phyloP scores from a whole-genome alignment of 2,113 vertebrate genomes.

The Lophochroa leadbeateri region DNA sequence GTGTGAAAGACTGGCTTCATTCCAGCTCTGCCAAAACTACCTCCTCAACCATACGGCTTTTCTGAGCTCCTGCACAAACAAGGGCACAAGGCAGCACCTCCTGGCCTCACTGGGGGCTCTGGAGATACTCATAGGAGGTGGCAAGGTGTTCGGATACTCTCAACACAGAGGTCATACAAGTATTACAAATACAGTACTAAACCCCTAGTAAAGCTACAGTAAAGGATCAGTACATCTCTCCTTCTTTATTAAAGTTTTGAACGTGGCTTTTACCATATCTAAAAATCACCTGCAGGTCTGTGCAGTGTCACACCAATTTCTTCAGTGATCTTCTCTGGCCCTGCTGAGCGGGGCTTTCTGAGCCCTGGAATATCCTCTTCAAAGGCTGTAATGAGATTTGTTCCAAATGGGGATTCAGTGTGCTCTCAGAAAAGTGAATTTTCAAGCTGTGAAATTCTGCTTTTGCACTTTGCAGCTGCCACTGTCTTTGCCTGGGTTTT shows the following conservation, averaged over 20 bases:
- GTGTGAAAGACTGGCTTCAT: background rate
- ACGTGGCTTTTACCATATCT: background rate
- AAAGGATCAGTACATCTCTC: background rate
- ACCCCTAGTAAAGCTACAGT: background rate
- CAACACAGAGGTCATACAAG: background rate
- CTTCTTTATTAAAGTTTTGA: background rate
- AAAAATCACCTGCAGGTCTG: background rate
- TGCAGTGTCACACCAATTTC: background rate
- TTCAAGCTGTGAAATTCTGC: background rate
- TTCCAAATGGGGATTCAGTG: background rate
- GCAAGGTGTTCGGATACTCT: background rate
- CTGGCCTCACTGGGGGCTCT: background rate
- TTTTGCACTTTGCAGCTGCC: background rate
- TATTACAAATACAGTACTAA: fast-evolving
- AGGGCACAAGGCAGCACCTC: background rate
- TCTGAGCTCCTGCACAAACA: fast-evolving
- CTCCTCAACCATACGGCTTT: background rate
- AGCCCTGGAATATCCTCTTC: background rate
- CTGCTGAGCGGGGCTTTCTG: background rate
- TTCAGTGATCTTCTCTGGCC: background rate
- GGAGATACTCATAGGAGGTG: background rate
- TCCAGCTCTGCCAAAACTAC: background rate
- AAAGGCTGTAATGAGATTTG: background rate
- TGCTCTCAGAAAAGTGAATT: background rate
- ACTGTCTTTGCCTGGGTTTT: background rate